These are phyloP conservation scores for Lytechinus variegatus DNA, from an alignment of 35 echinoderm and acorn worm species.

Conservation along the genomic window DNA sequence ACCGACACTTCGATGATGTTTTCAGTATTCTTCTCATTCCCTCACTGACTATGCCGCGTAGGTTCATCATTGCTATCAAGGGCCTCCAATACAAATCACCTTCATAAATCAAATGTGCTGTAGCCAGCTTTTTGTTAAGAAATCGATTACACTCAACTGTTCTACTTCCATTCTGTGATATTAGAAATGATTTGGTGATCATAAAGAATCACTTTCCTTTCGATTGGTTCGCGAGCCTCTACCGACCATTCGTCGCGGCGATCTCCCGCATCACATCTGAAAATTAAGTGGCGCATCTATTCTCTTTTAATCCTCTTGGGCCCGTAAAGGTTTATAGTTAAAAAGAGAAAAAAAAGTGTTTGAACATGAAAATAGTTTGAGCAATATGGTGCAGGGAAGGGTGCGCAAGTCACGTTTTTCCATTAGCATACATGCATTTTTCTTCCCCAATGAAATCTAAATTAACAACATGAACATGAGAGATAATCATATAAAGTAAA, in stretches of 20 bases:
- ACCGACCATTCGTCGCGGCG: constrained; percentile 22
- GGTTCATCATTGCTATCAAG: neutral
- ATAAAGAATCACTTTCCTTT: constrained; percentile 32
- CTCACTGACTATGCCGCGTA: neutral
- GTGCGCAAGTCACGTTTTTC: neutral
- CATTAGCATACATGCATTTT: neutral
- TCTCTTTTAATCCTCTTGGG: neutral
- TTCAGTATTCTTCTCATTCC: neutral
- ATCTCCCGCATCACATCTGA: neutral
- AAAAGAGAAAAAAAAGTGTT: neutral
- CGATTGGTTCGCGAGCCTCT: constrained; percentile 4
- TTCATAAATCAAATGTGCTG: constrained; percentile 26
- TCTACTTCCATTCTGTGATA: constrained; percentile 33
- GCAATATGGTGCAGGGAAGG: neutral
- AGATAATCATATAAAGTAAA: neutral
- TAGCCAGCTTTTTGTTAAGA: constrained; percentile 43
- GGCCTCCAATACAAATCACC: constrained; percentile 17
- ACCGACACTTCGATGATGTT: neutral
- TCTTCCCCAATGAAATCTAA: neutral
- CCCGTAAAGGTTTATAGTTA: neutral
- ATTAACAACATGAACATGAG: neutral
- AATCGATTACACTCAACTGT: constrained; percentile 31
- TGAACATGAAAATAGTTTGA: neutral
- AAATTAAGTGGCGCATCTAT: neutral
- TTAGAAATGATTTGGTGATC: constrained; percentile 36